Evolutionary conservation across 1,140 invertebrate genomes (phyloP).

Genomic region (Zaprionus taronus): DNA sequence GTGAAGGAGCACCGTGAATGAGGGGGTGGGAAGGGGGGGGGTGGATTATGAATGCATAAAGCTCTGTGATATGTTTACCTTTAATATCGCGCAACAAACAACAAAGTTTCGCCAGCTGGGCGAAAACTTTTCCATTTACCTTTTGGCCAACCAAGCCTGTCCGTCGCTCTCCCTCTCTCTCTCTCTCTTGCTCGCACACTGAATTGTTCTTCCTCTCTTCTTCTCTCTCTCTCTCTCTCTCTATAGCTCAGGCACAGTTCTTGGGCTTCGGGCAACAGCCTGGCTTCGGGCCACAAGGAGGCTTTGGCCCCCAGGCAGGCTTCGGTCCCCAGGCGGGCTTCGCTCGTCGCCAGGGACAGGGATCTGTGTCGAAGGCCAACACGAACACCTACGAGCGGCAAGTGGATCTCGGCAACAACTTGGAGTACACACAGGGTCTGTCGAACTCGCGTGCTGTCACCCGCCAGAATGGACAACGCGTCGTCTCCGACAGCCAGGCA

Average conservation of each 20-base stretch:
- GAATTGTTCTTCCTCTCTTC: neutral
- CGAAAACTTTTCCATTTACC: slow-evolving; percentile 47
- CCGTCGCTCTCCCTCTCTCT: neutral
- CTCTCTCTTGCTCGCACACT: neutral
- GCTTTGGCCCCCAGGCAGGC: neutral
- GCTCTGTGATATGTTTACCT: slow-evolving; percentile 60
- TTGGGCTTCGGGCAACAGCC: slow-evolving; percentile 10
- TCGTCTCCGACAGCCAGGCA: slow-evolving; percentile 69
- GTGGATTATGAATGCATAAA: slow-evolving; percentile 61
- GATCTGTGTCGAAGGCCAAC: slow-evolving; percentile 69
- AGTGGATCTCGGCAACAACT: slow-evolving; percentile 67
- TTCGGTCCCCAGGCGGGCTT: slow-evolving; percentile 5
- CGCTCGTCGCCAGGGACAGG: slow-evolving; percentile 46
- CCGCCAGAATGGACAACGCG: slow-evolving; percentile 60
- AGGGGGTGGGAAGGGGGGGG: neutral
- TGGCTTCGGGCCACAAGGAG: neutral
- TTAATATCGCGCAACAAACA: slow-evolving; percentile 50
- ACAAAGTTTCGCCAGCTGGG: slow-evolving; percentile 41
- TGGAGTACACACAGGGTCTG: slow-evolving; percentile 64
- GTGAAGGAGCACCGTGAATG: neutral
- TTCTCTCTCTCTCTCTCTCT: slow-evolving; percentile 1
- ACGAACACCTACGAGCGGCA: slow-evolving; percentile 71
- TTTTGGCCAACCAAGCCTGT: neutral
- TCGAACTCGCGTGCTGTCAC: slow-evolving; percentile 75
- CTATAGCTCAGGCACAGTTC: slow-evolving; percentile 41